Conservation (phyloP, 2,888 invertebrate genomes). For the Octonoba sinensis region DNA sequence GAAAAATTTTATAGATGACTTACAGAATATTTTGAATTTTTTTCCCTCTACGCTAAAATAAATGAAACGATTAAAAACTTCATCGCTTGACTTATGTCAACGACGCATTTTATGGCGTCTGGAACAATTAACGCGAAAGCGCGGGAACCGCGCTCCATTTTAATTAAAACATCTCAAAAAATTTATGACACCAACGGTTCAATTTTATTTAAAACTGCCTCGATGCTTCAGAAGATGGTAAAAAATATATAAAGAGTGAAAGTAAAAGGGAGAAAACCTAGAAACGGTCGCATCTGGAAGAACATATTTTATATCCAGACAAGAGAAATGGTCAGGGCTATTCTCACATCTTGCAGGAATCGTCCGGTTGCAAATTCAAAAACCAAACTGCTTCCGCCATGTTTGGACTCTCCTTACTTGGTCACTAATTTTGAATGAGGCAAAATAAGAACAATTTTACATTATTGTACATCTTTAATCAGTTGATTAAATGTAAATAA, state of each 20-base stretch:
- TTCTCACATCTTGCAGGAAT: conserved; percentile 55
- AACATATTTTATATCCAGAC: conserved; percentile 63
- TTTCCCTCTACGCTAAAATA: not conserved
- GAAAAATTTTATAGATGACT: too few species aligned
- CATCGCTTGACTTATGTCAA: conserved; percentile 49
- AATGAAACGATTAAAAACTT: conserved; percentile 44
- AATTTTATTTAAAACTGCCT: conserved; percentile 52
- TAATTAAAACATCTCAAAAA: conserved; percentile 56
- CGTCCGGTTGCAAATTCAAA: conserved; percentile 25
- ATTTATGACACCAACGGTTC: conserved; percentile 38
- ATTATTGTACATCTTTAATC: too few species aligned
- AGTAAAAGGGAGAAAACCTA: conserved; percentile 20
- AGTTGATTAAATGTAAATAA: too few species aligned
- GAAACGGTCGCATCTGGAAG: conserved; percentile 58
- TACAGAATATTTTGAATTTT: too few species aligned
- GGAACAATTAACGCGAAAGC: conserved; percentile 44
- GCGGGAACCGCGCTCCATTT: conserved; percentile 28
- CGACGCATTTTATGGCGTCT: conserved; percentile 40
- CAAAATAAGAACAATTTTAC: not conserved
- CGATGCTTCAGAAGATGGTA: not conserved
- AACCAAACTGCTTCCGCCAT: too few species aligned
- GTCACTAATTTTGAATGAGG: not conserved
- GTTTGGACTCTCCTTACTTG: not conserved
- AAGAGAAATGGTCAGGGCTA: conserved; percentile 63
- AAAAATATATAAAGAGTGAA: not conserved